Evolutionary conservation across 2,888 invertebrate species (phyloP), one percentile per base, ranked within the genome.

Genomic region (Diarsia brunnea): DNA sequence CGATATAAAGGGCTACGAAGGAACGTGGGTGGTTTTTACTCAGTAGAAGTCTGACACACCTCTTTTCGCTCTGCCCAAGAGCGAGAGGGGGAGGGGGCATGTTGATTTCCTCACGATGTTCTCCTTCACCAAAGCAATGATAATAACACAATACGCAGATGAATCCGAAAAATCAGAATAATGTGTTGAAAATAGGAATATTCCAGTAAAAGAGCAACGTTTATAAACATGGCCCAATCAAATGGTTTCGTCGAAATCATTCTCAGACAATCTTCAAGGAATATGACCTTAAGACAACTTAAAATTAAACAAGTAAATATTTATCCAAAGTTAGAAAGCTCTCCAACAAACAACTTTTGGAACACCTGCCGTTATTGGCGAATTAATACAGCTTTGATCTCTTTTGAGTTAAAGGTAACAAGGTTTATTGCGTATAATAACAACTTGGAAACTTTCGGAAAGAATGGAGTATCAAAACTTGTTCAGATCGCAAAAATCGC

Each of bases 381-480:
- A 89, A 90, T 89, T 89, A 89, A 87, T 89, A 89, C 82, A 86
- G 87, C 77, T 90, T 90, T 88, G 88, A 88, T 89, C 87, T 81
- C 72, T 79, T 77, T 81, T 53, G 74, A 81, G 77, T 82, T 86
- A 68, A 47, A 64, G 69, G 74, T 79, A 81, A 77, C 73, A 77
- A 69, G 68, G n/a, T 84, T 60, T 83, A 75, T 75, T 73, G 70
- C 61, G 51, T 60, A 75, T 49, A 53, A 69, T 69, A 79, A 49
- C 75, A 69, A 61, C 65, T 55, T 61, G 65, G 51, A 47, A 64
- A 80, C 55, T 69, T 70, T 58, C 10, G 7, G 16, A 63, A 66
- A 69, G 12, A 66, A 67, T 51, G 5, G 38, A 69, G 65, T 61
- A 74, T 14, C 7, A 5, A 11, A 61, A 63, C 14, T 66, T 61